Evolutionary conservation across 2,888 invertebrate genomes (phyloP).

Genomic region (Plebejus anna): DNA sequence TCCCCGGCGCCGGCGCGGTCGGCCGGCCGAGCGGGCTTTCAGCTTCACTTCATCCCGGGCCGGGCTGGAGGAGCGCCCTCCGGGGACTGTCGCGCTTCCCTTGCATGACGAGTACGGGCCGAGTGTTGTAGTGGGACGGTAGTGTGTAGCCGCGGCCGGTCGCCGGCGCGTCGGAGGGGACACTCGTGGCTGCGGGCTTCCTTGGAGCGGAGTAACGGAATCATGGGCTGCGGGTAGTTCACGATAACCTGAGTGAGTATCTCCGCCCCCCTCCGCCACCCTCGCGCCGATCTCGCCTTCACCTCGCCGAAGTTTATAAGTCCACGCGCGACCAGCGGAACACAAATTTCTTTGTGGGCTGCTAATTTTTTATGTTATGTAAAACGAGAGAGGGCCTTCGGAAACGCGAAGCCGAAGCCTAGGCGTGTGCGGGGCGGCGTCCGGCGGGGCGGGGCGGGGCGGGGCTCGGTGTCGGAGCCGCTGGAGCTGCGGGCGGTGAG

Average conservation of each 20-base stretch:
- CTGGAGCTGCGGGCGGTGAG: constrained; percentile 66
- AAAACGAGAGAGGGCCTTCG: background rate
- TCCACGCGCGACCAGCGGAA: background rate
- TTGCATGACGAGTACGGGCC: constrained; percentile 72
- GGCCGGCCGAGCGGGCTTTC: background rate
- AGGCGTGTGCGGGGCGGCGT: constrained; percentile 45
- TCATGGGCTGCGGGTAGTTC: constrained; percentile 61
- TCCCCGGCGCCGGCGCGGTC: background rate
- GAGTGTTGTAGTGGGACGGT: constrained; percentile 54
- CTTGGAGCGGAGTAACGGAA: constrained; percentile 43
- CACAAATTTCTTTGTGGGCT: background rate
- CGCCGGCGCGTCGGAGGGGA: constrained; percentile 43
- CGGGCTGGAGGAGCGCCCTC: constrained; percentile 5
- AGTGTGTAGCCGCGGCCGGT: constrained; percentile 28
- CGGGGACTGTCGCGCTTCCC: constrained; percentile 39
- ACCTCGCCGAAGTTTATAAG: background rate
- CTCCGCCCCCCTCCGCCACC: constrained; percentile 37
- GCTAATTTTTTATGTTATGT: background rate
- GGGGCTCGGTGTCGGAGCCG: background rate
- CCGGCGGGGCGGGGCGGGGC: background rate
- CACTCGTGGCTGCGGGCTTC: constrained; percentile 69
- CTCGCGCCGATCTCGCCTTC: constrained; percentile 39
- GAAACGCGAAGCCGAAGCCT: constrained; percentile 37
- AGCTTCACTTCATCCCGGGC: background rate
- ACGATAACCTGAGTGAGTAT: constrained; percentile 65